phyloP scores from a whole-genome alignment of 2,797 vertebrate species.

The Gephyroberyx darwinii region DNA sequence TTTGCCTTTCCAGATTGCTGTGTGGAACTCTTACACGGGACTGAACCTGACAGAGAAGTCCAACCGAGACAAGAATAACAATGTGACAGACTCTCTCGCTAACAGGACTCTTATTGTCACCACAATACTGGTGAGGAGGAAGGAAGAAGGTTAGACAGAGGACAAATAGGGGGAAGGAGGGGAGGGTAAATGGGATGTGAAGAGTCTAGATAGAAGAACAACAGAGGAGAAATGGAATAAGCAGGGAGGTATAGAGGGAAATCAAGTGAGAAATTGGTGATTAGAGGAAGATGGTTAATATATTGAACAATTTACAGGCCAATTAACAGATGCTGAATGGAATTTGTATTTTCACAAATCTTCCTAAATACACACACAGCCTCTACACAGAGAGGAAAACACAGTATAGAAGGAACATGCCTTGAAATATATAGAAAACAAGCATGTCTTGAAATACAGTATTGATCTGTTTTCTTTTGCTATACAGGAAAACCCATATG shows the following conservation, averaged over 20 bases:
- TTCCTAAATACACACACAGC: not conserved
- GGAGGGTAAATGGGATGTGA: slow-evolving; percentile 23
- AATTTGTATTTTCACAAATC: slow-evolving; percentile 1
- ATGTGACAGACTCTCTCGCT: slow-evolving; percentile 92
- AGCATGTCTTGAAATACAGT: not conserved
- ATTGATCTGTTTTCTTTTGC: slow-evolving; percentile 18
- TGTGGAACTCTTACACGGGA: slow-evolving; percentile 95
- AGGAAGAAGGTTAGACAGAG: slow-evolving; percentile 62
- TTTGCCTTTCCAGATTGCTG: slow-evolving; percentile 86
- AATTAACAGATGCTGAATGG: not conserved
- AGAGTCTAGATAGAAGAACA: slow-evolving; percentile 18
- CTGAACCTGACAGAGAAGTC: slow-evolving; percentile 91
- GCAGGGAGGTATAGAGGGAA: not conserved
- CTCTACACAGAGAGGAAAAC: not conserved
- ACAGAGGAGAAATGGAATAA: slow-evolving; percentile 10
- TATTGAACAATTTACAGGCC: not conserved
- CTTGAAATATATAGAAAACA: not conserved
- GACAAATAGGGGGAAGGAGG: slow-evolving; percentile 26
- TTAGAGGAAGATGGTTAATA: not conserved
- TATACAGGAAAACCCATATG: slow-evolving; percentile 94
- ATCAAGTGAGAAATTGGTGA: not conserved
- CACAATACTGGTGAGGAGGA: slow-evolving; percentile 90
- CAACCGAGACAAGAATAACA: slow-evolving; percentile 84
- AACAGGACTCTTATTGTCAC: slow-evolving; percentile 97
- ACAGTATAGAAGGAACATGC: not conserved